Conservation (phyloP, 1,140 invertebrate genomes). For the Amyelois transitella region DNA sequence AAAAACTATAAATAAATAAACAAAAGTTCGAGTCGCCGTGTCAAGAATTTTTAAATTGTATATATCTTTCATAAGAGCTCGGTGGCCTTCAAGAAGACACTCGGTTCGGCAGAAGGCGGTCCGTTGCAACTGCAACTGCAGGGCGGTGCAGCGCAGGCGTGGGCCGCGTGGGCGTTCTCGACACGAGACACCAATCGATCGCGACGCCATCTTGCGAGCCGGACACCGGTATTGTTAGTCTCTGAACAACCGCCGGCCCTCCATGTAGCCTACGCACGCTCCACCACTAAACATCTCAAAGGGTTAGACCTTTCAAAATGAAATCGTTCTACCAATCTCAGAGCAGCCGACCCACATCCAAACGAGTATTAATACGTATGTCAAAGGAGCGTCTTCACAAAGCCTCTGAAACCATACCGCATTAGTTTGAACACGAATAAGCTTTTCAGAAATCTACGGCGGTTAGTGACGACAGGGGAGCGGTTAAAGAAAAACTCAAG, state of each 20-base stretch:
- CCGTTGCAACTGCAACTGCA: slow-evolving; percentile 54
- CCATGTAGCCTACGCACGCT: slow-evolving; percentile 10
- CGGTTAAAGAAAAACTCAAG: slow-evolving; percentile 36
- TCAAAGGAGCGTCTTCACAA: slow-evolving; percentile 38
- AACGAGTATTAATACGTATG: slow-evolving; percentile 38
- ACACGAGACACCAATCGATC: slow-evolving; percentile 48
- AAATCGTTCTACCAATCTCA: background rate
- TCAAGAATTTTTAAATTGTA: background rate
- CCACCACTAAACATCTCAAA: background rate
- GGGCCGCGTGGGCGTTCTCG: slow-evolving; percentile 53
- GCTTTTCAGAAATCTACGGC: slow-evolving; percentile 53
- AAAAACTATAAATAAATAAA: too few species aligned
- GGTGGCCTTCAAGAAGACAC: slow-evolving; percentile 2
- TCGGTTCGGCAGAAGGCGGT: slow-evolving; percentile 38
- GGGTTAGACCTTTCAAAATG: background rate
- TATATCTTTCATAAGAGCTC: background rate
- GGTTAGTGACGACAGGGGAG: slow-evolving; percentile 26
- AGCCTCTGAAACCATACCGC: slow-evolving; percentile 51
- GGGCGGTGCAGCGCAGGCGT: slow-evolving; percentile 65
- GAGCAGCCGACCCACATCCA: slow-evolving; percentile 13
- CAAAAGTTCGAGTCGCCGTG: too few species aligned
- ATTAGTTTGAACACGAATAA: slow-evolving; percentile 65
- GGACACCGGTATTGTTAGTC: slow-evolving; percentile 40
- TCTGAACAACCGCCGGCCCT: slow-evolving; percentile 20
- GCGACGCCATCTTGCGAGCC: slow-evolving; percentile 58